A percentile compares a stretch with the other conserved stretches of the same genome.
Evolutionary conservation across 37 sponge, comb jelly and placozoan species (phyloP).

Genomic region (Halisarca cf. caerulea): DNA sequence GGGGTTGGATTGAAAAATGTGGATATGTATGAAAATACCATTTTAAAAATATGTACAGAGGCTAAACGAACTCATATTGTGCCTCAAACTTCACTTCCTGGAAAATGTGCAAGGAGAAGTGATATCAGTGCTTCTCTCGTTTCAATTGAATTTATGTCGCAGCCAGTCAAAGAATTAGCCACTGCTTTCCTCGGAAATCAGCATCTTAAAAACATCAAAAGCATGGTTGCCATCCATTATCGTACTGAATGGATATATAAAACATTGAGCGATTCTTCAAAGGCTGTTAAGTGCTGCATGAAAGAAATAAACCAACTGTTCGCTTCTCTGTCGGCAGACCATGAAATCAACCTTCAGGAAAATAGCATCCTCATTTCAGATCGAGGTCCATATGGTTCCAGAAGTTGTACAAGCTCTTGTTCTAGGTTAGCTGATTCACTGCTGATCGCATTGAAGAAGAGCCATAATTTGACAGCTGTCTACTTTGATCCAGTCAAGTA

Average conservation of each 20-base stretch:
- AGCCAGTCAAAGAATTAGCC: background rate
- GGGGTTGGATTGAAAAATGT: background rate
- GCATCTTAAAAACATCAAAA: background rate
- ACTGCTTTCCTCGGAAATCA: background rate
- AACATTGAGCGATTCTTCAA: too few relatives aligned
- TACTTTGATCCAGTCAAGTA: slow-evolving; percentile 5
- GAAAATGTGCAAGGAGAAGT: background rate
- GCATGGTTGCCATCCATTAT: background rate
- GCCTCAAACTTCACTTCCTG: background rate
- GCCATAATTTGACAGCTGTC: background rate
- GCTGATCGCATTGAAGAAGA: background rate
- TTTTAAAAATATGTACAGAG: background rate
- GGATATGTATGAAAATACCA: background rate
- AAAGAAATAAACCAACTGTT: background rate
- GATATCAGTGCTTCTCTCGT: background rate
- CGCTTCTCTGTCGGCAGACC: too few relatives aligned
- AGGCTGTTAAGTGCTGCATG: background rate
- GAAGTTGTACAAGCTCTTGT: background rate
- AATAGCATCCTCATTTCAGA: background rate
- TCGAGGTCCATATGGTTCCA: background rate
- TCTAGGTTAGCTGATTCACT: background rate
- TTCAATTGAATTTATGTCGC: background rate
- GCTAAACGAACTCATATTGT: background rate
- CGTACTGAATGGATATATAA: background rate
- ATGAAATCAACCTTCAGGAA: background rate